Base-by-base conservation (phyloP, 2,113 vertebrate genomes). In the Siphamia tubifer region DNA sequence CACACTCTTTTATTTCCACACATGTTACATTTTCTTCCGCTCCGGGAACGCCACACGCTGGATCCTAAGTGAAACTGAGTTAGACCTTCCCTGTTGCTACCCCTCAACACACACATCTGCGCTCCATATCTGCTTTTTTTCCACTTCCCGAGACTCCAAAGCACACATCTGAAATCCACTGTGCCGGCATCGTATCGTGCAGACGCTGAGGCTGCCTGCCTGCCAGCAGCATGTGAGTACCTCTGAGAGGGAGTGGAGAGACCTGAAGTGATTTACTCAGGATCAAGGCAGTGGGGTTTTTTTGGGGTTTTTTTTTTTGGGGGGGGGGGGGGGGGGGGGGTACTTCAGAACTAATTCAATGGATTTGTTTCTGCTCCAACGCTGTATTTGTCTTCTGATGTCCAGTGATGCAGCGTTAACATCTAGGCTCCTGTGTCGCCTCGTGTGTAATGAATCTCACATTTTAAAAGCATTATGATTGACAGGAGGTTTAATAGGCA, bases 141-240 rank as follows among this genome's bases (percentile, higher is more conserved):
- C n/a, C 61, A 77, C 47, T 45, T 66, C 39, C 35, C 7, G 5
- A 67, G 64, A 74, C 53, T 74, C 47, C 36, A 6, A 79, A 1
- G 62, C 36, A 38, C 54, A 64, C 32, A 76, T 39, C 60, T 38
- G 34, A 81, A 55, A 68, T 35, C 73, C 51, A 27, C 16, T 7
- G 35, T 55, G 21, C 25, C 44, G 31, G 73, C 71, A 42, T 71
- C 79, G 21, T 25, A 52, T 49, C 57, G 57, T 12, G 20, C 0
- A 52, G 79, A 83, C 75, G 36, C 11, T 53, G 65, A 74, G 54
- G 47, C 77, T 75, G 60, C 57, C 60, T 36, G 42, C 49, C 62
- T 63, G 54, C 70, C 67, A 31, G 62, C 55, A 67, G 79, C 75
- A 65, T 83, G 87, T 89, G 81, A 89, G 87, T 89, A 89, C 72